Base-by-base conservation (phyloP, 2,888 invertebrate species). In the Cephus runcator region DNA sequence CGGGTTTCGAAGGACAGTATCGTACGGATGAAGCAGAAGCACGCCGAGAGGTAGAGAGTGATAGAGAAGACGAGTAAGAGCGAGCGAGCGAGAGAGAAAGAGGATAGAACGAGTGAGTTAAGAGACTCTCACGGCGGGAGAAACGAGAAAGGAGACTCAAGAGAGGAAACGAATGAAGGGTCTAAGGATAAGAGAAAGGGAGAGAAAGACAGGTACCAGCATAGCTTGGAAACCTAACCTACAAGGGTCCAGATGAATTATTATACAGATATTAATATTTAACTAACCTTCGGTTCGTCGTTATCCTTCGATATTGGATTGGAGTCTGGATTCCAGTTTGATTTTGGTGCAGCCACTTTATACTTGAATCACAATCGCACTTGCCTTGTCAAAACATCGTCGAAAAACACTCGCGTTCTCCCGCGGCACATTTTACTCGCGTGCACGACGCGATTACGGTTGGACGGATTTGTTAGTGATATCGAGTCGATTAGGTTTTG, bases 351-450 rank as follows among this genome's bases (percentile, higher is more conserved):
- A 56, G 56, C 23, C 56, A 56, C 56, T 56, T 56, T 56, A 9
- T 56, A 23, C 23, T 56, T 23, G 23, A 23, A 56, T 56, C 71
- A 71, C 71, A 73, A 75, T 75, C 69, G 76, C 36, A 15, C 73
- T 69, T 73, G 69, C 30, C 56, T 75, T 76, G 81, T 83, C 85
- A 84, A 83, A 82, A 80, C 81, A 85, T 71, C 56, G 23, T 56
- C 71, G 4, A 34, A 71, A 71, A 71, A 71, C 71, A 33, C 12
- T 31, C 71, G 71, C 71, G 71, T 71, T 71, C 71, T 31, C 23
- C 56, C 23, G 23, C 56, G 56, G 23, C 6, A 23, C 56, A 56
- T 56, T 9, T 56, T 23, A 34, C 34, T 71, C 33, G 71, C 31
- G 71, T 33, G 71, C 71, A 33, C 31, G 71, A 71, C 71, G 71